Percentiles rank a stretch among this genome's conserved stretches.
Conservation (phyloP, 2,888 invertebrate species). For the Harmothoe impar region DNA sequence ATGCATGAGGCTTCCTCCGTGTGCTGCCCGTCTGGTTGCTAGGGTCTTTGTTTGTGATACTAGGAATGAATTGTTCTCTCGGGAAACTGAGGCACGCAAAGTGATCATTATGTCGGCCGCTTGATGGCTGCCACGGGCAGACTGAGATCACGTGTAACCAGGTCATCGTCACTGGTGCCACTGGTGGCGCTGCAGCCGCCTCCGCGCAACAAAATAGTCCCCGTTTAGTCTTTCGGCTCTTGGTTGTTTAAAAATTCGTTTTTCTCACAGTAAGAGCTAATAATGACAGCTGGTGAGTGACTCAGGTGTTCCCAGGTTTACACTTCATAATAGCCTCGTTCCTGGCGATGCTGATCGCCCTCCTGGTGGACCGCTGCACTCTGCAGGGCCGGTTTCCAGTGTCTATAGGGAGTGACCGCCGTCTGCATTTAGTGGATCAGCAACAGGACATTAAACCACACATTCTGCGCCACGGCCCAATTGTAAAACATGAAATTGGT, state of each 20-base stretch:
- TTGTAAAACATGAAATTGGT: too few species aligned
- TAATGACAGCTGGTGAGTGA: not conserved
- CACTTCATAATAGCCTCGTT: too few species aligned
- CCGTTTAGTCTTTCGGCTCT: not conserved
- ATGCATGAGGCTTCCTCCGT: not conserved
- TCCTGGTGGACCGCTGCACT: too few species aligned
- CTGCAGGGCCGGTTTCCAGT: too few species aligned
- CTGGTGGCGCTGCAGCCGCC: not conserved
- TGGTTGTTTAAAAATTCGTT: not conserved
- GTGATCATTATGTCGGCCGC: conserved; percentile 7
- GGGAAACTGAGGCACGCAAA: conserved; percentile 42
- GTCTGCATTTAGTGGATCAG: too few species aligned
- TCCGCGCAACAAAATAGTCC: not conserved
- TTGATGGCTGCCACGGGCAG: conserved; percentile 31
- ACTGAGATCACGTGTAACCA: conserved; percentile 17
- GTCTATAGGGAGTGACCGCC: too few species aligned
- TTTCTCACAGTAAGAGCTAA: not conserved
- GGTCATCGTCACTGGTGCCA: conserved; percentile 17
- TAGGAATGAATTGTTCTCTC: conserved; percentile 54
- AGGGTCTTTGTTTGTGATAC: conserved; percentile 52
- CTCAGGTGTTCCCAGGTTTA: too few species aligned
- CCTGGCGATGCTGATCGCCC: too few species aligned
- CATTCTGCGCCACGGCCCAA: too few species aligned
- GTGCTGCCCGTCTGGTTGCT: conserved; percentile 34
- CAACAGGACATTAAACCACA: too few species aligned